phyloP scores from a whole-genome alignment of 1,140 invertebrate species.

The Drosophila guanche region DNA sequence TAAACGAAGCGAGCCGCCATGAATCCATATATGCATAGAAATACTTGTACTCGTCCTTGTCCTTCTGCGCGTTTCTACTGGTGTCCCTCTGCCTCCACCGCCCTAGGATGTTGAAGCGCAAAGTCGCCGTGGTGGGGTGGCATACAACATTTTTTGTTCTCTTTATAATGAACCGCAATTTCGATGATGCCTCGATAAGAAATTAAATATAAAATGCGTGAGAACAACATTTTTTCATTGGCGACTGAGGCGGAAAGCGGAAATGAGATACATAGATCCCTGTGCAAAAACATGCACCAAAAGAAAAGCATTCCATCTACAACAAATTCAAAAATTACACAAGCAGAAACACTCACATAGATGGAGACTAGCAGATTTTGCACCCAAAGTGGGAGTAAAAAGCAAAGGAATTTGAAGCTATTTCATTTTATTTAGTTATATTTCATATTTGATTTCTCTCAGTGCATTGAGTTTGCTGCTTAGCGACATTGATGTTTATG shows the following conservation, averaged over 20 bases:
- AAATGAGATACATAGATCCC: slow-evolving; percentile 31
- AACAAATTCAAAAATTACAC: neutral
- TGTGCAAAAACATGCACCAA: slow-evolving; percentile 14
- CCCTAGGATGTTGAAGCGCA: slow-evolving; percentile 53
- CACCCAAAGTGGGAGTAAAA: too few relatives aligned
- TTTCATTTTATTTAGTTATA: too few relatives aligned
- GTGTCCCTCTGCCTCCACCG: neutral
- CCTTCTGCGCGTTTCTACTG: neutral
- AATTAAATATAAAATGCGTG: slow-evolving; percentile 78
- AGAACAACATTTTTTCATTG: slow-evolving; percentile 37
- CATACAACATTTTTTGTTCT: slow-evolving; percentile 11
- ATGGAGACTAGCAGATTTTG: too few relatives aligned
- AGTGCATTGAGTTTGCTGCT: slow-evolving; percentile 64
- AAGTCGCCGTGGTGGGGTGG: slow-evolving; percentile 36
- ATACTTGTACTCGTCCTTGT: neutral
- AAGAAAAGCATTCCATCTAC: too few relatives aligned
- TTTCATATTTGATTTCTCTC: neutral
- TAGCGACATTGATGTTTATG: slow-evolving; percentile 78
- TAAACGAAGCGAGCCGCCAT: slow-evolving; percentile 23
- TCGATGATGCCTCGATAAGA: slow-evolving; percentile 52
- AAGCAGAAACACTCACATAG: slow-evolving; percentile 6
- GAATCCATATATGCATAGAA: slow-evolving; percentile 14
- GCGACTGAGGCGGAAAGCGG: slow-evolving; percentile 17
- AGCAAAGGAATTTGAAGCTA: too few relatives aligned
- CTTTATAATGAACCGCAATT: slow-evolving; percentile 69